A percentile compares a stretch with the other conserved stretches of the same genome.
Evolutionary conservation across 1,140 invertebrate genomes (phyloP).

Genomic region (Dolichoris vasculosae): DNA sequence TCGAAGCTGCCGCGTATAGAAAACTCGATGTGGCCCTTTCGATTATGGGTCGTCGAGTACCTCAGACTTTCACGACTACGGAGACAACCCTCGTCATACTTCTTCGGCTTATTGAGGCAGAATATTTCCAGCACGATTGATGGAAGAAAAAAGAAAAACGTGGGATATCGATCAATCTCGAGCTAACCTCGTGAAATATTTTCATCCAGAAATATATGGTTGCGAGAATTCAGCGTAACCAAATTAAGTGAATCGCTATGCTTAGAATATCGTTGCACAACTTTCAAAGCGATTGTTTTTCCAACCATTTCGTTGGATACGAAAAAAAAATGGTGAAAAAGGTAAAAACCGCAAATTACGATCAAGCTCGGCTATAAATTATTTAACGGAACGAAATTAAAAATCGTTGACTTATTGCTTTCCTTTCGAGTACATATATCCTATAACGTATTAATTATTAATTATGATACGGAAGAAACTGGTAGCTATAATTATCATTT

Average conservation of each 20-base stretch:
- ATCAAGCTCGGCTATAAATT: too few relatives aligned
- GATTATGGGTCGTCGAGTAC: background rate
- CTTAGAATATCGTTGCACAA: background rate
- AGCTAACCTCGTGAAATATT: constrained; percentile 24
- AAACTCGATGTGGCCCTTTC: background rate
- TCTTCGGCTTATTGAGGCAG: constrained; percentile 32
- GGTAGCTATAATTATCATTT: too few relatives aligned
- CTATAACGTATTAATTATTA: too few relatives aligned
- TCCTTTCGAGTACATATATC: too few relatives aligned
- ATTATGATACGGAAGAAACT: too few relatives aligned
- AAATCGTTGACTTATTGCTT: too few relatives aligned
- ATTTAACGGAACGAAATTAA: too few relatives aligned
- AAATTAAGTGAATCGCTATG: background rate
- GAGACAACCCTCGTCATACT: constrained; percentile 43
- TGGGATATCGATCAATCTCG: constrained; percentile 30
- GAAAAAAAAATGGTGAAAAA: too few relatives aligned
- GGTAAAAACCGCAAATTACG: too few relatives aligned
- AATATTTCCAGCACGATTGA: constrained; percentile 50
- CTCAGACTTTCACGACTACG: background rate
- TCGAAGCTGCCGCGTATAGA: background rate
- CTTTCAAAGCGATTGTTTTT: too few relatives aligned
- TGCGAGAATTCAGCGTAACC: too few relatives aligned
- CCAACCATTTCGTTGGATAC: too few relatives aligned
- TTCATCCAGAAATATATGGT: background rate
- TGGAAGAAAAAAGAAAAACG: constrained; percentile 55